These are phyloP conservation scores for Tenrec ecaudatus DNA, from an alignment of 2,113 vertebrate species.

Conservation along the genomic window DNA sequence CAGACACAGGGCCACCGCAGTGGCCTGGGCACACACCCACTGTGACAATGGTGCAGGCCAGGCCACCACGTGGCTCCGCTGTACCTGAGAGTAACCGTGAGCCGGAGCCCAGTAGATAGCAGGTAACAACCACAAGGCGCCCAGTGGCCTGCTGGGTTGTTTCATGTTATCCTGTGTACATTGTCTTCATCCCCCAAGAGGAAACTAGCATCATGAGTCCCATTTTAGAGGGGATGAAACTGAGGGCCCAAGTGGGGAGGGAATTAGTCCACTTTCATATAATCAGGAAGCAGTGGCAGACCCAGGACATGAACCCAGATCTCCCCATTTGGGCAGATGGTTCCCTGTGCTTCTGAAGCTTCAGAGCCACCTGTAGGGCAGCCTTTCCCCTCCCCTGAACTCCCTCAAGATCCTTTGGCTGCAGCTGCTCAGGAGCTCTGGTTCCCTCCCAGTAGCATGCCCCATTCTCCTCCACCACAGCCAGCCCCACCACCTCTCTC, in stretches of 20 bases:
- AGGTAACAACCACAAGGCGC: not conserved
- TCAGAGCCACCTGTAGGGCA: not conserved
- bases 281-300: not conserved
- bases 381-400: not conserved
- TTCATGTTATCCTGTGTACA: not conserved
- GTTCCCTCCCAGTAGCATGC: not conserved
- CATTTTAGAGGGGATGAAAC: not conserved
- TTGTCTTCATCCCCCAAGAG: not conserved
- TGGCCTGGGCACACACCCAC: too few species aligned
- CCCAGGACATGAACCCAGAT: not conserved
- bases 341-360: not conserved
- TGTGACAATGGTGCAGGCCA: too few species aligned
- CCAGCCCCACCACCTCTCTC: not conserved
- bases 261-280: not conserved
- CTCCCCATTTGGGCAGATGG: not conserved
- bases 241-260: not conserved
- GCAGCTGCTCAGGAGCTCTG: not conserved
- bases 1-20: too few species aligned
- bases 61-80: too few species aligned
- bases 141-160: not conserved
- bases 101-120: not conserved
- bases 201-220: not conserved
- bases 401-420: not conserved
- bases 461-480: fast-evolving
- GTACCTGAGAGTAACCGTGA: not conserved